Conservation (phyloP, 2,888 invertebrate genomes). For the Suillia variegata region DNA sequence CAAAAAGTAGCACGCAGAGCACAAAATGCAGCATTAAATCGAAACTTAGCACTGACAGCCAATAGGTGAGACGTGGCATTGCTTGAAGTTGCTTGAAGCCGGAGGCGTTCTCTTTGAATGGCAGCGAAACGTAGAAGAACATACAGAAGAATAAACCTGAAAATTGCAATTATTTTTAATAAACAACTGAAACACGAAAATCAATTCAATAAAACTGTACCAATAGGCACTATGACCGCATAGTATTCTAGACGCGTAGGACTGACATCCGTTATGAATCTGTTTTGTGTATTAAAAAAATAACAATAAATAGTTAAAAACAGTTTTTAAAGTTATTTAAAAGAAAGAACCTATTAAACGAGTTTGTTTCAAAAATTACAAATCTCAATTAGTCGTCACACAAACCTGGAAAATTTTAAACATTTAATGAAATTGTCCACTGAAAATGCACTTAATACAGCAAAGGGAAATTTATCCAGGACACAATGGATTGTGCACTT, state of each 20-base stretch:
- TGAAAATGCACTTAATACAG: too few relatives aligned
- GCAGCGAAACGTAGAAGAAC: slow-evolving; percentile 66
- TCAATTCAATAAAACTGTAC: slow-evolving; percentile 32
- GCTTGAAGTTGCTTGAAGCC: slow-evolving; percentile 73
- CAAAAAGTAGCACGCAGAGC: slow-evolving; percentile 44
- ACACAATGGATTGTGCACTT: too few relatives aligned
- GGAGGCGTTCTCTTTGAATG: slow-evolving; percentile 67
- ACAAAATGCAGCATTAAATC: slow-evolving; percentile 62
- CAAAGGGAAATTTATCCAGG: too few relatives aligned
- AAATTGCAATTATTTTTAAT: slow-evolving; percentile 3
- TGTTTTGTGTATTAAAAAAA: too few relatives aligned
- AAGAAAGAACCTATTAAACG: too few relatives aligned
- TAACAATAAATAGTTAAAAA: not conserved
- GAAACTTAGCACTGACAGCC: slow-evolving; percentile 67
- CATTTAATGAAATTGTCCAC: too few relatives aligned
- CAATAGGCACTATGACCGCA: slow-evolving; percentile 50
- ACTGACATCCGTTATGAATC: slow-evolving; percentile 45
- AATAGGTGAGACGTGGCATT: slow-evolving; percentile 67
- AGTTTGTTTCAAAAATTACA: too few relatives aligned
- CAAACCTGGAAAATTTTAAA: too few relatives aligned
- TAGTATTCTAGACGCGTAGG: slow-evolving; percentile 52
- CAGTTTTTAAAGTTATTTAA: too few relatives aligned
- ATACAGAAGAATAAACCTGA: slow-evolving; percentile 55
- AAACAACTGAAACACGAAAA: too few relatives aligned
- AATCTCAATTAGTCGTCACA: too few relatives aligned